Conservation (phyloP, 2,888 invertebrate species). For the Ommatoiulus sabulosus region DNA sequence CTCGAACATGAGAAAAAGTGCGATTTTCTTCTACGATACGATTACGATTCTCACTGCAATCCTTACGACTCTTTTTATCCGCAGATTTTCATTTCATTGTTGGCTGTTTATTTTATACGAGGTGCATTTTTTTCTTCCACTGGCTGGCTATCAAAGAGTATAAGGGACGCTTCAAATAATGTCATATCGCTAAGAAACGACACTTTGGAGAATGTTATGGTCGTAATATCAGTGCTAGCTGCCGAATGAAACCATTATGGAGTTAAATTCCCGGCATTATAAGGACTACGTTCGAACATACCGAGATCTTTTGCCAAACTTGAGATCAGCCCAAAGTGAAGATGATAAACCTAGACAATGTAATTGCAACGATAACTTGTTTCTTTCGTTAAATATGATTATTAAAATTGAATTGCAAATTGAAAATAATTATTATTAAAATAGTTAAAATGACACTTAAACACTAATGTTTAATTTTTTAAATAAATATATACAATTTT, state of each 20-base stretch:
- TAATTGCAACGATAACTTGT: too few relatives aligned
- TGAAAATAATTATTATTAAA: too few relatives aligned
- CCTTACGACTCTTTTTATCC: slow-evolving; percentile 12
- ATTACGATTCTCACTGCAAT: slow-evolving; percentile 31
- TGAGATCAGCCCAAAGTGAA: background rate
- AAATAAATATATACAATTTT: too few relatives aligned
- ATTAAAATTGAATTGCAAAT: too few relatives aligned
- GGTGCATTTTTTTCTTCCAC: background rate
- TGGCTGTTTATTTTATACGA: slow-evolving; percentile 17
- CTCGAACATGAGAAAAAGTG: background rate
- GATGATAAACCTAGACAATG: too few relatives aligned
- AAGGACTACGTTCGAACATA: background rate
- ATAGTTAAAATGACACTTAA: too few relatives aligned
- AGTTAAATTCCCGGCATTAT: background rate
- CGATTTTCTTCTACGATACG: slow-evolving; percentile 2
- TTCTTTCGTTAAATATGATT: too few relatives aligned
- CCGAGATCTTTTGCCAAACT: background rate
- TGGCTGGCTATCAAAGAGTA: slow-evolving; percentile 12
- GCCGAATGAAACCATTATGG: slow-evolving; percentile 27
- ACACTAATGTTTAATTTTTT: too few relatives aligned
- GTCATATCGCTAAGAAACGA: slow-evolving; percentile 40
- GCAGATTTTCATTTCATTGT: slow-evolving; percentile 24
- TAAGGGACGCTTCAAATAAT: slow-evolving; percentile 10
- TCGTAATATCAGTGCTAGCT: slow-evolving; percentile 27
- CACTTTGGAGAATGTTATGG: slow-evolving; percentile 29